A percentile compares a stretch with the other conserved stretches of the same genome.
Evolutionary conservation across 1,140 invertebrate species (phyloP).

Genomic region (Watersipora subatra): DNA sequence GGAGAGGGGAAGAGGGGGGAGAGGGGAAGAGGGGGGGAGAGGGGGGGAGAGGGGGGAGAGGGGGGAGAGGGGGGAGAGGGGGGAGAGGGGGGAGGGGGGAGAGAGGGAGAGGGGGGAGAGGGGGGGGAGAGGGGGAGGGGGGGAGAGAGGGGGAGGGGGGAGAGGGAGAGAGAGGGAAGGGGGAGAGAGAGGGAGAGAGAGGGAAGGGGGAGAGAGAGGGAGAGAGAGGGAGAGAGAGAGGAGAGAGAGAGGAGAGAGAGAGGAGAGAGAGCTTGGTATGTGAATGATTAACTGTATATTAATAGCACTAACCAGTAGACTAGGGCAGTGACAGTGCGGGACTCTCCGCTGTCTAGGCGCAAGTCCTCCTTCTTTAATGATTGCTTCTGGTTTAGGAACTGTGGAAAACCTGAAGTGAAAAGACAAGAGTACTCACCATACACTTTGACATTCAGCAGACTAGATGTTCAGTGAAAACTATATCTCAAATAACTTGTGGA

Average conservation of each 20-base stretch:
- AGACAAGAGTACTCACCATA: too few species aligned
- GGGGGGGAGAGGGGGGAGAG: not conserved
- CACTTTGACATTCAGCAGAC: too few species aligned
- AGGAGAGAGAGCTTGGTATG: not conserved
- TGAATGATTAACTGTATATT: too few species aligned
- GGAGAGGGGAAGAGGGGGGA: not conserved
- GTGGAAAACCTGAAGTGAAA: too few species aligned
- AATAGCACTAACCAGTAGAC: too few species aligned
- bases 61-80: not conserved
- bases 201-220: slow-evolving; percentile 1
- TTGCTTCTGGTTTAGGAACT: too few species aligned
- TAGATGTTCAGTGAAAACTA: too few species aligned
- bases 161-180: not conserved
- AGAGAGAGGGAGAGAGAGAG: slow-evolving; percentile 4
- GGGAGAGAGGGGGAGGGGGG: not conserved
- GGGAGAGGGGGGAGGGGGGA: not conserved
- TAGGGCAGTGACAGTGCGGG: too few species aligned
- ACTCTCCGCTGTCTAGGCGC: too few species aligned
- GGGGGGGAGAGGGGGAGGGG: not conserved
- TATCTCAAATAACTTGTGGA: too few species aligned
- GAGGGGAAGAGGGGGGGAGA: not conserved
- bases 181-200: not conserved
- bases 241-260: not conserved
- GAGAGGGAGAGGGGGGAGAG: not conserved
- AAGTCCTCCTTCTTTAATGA: too few species aligned